These are phyloP conservation scores for Phyllostomus discolor DNA, from an alignment of 2,113 vertebrate genomes.

Conservation along the genomic window DNA sequence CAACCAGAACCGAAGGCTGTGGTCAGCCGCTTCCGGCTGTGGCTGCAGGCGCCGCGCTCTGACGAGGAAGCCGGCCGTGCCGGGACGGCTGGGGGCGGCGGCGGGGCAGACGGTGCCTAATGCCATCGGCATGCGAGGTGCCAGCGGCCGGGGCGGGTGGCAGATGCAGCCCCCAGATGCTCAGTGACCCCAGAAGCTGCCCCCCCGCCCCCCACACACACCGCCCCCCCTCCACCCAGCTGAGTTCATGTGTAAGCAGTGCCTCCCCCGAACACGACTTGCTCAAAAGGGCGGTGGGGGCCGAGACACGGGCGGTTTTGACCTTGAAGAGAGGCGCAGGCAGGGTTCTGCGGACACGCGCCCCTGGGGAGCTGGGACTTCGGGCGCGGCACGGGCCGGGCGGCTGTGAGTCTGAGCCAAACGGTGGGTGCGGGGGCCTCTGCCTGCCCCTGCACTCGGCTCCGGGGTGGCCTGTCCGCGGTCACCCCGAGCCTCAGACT, in stretches of 20 bases:
- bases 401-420: not conserved
- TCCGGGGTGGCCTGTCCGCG: not conserved
- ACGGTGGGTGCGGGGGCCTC: not conserved
- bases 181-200: not conserved
- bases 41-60: constrained; percentile 60
- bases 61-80: constrained; percentile 66
- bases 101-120: constrained; percentile 68
- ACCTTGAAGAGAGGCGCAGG: not conserved
- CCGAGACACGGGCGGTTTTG: not conserved
- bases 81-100: constrained; percentile 68
- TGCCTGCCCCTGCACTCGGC: not conserved
- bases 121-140: constrained; percentile 61
- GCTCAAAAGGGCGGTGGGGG: not conserved
- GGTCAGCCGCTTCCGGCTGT: constrained; percentile 82
- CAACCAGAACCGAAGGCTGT: constrained; percentile 75
- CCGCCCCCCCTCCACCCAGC: no score
- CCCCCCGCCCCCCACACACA: not conserved
- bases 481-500: not conserved
- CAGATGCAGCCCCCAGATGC: not conserved
- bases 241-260: not conserved
- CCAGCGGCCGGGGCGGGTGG: constrained; percentile 21
- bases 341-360: not conserved
- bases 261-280: not conserved
- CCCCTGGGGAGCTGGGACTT: not conserved
- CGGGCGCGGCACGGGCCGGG: rapidly evolving